phyloP scores from a whole-genome alignment of 2,888 invertebrate genomes.

The Panzeria rudis region DNA sequence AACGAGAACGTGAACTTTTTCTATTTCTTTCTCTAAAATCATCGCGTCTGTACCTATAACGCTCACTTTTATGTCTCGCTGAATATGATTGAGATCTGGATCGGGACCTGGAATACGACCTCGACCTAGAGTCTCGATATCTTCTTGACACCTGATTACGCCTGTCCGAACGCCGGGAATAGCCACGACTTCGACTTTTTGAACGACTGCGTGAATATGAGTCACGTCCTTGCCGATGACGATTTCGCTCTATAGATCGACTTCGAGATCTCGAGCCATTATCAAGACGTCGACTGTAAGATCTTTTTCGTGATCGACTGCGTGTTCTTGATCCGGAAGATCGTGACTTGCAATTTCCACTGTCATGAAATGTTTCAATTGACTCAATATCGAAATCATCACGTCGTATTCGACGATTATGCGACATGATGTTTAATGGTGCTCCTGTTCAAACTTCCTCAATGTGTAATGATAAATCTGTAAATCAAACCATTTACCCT shows the following conservation, averaged over 20 bases:
- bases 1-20: slow-evolving; percentile 62
- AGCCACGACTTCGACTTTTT: slow-evolving; percentile 65
- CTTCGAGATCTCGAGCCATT: slow-evolving; percentile 67
- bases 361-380: slow-evolving; percentile 73
- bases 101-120: slow-evolving; percentile 64
- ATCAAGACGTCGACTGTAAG: slow-evolving; percentile 65
- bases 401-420: slow-evolving; percentile 74
- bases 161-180: slow-evolving; percentile 61
- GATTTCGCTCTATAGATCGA: slow-evolving; percentile 67
- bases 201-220: slow-evolving; percentile 67
- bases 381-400: slow-evolving; percentile 73
- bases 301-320: slow-evolving; percentile 76
- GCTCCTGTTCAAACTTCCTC: slow-evolving; percentile 17
- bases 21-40: slow-evolving; percentile 22
- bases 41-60: slow-evolving; percentile 45
- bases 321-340: slow-evolving; percentile 57
- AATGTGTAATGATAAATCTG: slow-evolving; percentile 55
- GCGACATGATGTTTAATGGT: slow-evolving; percentile 71
- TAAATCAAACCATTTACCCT: slow-evolving; percentile 72
- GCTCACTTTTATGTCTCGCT: slow-evolving; percentile 50
- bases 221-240: slow-evolving; percentile 51
- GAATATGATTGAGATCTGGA: slow-evolving; percentile 42
- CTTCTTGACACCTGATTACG: slow-evolving; percentile 58
- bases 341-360: slow-evolving; percentile 65
- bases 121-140: slow-evolving; percentile 66